phyloP scores from a whole-genome alignment of 1,140 invertebrate genomes.

The Philotrypesis tridentata region DNA sequence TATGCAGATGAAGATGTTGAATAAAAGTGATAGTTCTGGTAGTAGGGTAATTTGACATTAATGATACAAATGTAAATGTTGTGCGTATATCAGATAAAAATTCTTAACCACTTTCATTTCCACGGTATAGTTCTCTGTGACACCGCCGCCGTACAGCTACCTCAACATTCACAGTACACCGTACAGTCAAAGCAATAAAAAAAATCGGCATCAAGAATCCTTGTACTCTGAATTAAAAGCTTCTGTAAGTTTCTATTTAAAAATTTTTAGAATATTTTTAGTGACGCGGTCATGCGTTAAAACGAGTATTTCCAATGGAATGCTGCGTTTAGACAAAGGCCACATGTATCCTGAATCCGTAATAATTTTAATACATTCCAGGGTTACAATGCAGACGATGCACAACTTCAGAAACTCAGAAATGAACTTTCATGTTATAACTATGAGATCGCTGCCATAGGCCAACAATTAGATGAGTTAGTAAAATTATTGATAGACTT shows the following conservation, averaged over 20 bases:
- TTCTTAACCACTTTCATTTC: neutral
- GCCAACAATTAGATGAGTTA: slow-evolving; percentile 51
- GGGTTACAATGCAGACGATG: slow-evolving; percentile 52
- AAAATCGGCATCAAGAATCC: slow-evolving; percentile 39
- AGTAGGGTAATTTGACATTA: slow-evolving; percentile 13
- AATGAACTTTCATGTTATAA: slow-evolving; percentile 53
- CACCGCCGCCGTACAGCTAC: slow-evolving; percentile 40
- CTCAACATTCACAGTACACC: slow-evolving; percentile 49
- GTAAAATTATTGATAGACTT: slow-evolving; percentile 6
- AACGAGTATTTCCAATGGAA: neutral
- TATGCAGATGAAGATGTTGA: slow-evolving; percentile 33
- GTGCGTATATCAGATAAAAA: neutral
- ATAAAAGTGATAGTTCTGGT: slow-evolving; percentile 13
- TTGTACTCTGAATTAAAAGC: slow-evolving; percentile 56
- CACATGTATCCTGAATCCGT: neutral
- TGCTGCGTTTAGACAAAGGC: neutral
- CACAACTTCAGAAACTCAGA: slow-evolving; percentile 47
- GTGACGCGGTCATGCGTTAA: neutral
- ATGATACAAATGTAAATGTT: neutral
- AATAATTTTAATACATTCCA: slow-evolving; percentile 39
- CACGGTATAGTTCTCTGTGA: slow-evolving; percentile 41
- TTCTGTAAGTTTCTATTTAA: slow-evolving; percentile 47
- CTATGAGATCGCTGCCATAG: slow-evolving; percentile 44
- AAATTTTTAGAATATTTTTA: neutral
- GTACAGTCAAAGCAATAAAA: slow-evolving; percentile 1